Percentiles rank a stretch among this genome's conserved stretches.
Evolutionary conservation across 2,113 vertebrate species (phyloP).

Genomic region (Dolichotis patagonum): DNA sequence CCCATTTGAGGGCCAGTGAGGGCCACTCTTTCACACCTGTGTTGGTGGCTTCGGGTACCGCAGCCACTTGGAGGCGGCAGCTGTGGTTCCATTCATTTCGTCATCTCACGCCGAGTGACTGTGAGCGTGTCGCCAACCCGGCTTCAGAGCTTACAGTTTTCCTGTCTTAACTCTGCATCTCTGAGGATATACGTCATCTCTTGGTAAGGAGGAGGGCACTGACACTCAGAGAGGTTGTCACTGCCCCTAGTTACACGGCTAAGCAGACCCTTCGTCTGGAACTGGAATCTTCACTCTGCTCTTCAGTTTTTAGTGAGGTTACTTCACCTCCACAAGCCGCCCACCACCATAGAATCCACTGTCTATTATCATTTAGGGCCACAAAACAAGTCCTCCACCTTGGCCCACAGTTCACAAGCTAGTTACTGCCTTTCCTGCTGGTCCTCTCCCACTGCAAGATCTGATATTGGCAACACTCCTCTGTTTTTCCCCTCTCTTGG

Average conservation of each 20-base stretch:
- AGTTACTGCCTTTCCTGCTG: neutral
- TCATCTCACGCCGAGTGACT: neutral
- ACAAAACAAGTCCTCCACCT: neutral
- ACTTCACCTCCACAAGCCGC: neutral
- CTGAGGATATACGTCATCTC: neutral
- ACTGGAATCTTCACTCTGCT: rapidly evolving
- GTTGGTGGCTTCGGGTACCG: neutral
- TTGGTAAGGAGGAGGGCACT: neutral
- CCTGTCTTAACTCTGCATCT: neutral
- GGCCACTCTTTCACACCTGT: neutral
- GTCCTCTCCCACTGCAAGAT: neutral
- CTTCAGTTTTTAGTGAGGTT: rapidly evolving
- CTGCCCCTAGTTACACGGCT: neutral
- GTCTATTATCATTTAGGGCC: neutral
- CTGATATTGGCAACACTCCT: neutral
- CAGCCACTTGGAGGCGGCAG: rapidly evolving
- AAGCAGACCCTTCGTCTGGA: neutral
- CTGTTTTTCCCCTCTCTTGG: neutral
- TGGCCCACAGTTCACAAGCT: neutral
- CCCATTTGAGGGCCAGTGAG: neutral
- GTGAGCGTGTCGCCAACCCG: rapidly evolving
- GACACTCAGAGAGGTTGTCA: neutral
- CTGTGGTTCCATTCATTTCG: neutral
- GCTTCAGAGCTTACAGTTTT: neutral
- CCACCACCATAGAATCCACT: neutral